These are phyloP conservation scores for Orius laevigatus DNA, from an alignment of 1,140 invertebrate species.

Conservation along the genomic window DNA sequence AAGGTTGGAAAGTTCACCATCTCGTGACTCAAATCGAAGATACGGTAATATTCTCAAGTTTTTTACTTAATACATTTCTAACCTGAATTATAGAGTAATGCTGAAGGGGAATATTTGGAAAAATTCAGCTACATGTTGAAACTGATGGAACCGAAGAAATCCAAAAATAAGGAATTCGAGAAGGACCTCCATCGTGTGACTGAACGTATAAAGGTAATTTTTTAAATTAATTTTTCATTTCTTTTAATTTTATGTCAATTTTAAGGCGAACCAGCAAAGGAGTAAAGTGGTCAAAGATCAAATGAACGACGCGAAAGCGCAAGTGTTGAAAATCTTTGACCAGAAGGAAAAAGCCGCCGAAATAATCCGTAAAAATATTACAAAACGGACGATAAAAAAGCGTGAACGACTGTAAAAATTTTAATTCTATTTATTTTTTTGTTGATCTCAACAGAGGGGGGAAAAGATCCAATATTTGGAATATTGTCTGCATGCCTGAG, in stretches of 20 bases:
- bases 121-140: too few relatives aligned
- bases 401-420: slow-evolving; percentile 34
- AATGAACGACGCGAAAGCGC: slow-evolving; percentile 67
- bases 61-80: slow-evolving; percentile 42
- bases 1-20: slow-evolving; percentile 91
- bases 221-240: slow-evolving; percentile 2
- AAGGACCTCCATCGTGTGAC: slow-evolving; percentile 53
- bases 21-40: slow-evolving; percentile 84
- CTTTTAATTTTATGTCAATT: too few relatives aligned
- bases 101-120: too few relatives aligned
- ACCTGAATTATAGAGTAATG: slow-evolving; percentile 46
- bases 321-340: slow-evolving; percentile 79
- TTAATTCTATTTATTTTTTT: too few relatives aligned
- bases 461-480: too few relatives aligned
- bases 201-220: slow-evolving; percentile 55
- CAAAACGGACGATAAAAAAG: slow-evolving; percentile 75
- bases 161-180: slow-evolving; percentile 35
- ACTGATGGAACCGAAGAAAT: slow-evolving; percentile 30
- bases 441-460: too few relatives aligned
- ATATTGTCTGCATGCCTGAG: too few relatives aligned
- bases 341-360: slow-evolving; percentile 76
- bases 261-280: slow-evolving; percentile 82
- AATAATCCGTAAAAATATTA: slow-evolving; percentile 74
- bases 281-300: slow-evolving; percentile 86
- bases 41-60: slow-evolving; percentile 65